A percentile compares a stretch with the other conserved stretches of the same genome.
Evolutionary conservation across 1,140 invertebrate species (phyloP).

Genomic region (Varroa destructor): DNA sequence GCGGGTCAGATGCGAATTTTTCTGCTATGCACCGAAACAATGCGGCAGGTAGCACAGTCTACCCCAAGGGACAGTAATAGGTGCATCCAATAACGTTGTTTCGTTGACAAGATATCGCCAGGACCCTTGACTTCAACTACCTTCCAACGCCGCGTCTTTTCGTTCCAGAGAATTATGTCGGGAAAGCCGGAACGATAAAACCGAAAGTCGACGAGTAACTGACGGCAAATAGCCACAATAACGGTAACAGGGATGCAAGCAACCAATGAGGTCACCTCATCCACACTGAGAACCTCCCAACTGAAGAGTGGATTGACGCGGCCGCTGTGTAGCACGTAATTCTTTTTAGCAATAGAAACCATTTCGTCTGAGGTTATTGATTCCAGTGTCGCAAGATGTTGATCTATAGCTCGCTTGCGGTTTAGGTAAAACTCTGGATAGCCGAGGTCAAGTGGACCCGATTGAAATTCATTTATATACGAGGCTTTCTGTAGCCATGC

Average conservation of each 20-base stretch:
- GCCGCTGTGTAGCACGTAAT: not conserved
- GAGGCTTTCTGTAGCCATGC: not conserved
- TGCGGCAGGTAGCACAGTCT: slow-evolving; percentile 9
- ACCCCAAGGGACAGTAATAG: slow-evolving; percentile 7
- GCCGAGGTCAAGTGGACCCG: slow-evolving; percentile 9
- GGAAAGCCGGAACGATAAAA: slow-evolving; percentile 25
- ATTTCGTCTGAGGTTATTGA: not conserved
- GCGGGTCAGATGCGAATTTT: not conserved
- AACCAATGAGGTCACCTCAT: not conserved
- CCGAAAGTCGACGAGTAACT: not conserved
- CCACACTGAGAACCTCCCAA: slow-evolving; percentile 5
- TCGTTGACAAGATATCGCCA: slow-evolving; percentile 4
- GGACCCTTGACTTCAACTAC: slow-evolving; percentile 19
- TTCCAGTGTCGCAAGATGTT: not conserved
- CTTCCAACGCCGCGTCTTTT: not conserved
- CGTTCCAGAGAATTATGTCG: slow-evolving; percentile 6
- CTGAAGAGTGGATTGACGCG: slow-evolving; percentile 20
- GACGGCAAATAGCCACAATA: slow-evolving; percentile 12
- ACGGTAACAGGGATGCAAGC: not conserved
- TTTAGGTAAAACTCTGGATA: slow-evolving; percentile 22
- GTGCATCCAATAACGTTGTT: slow-evolving; percentile 24
- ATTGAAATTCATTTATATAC: slow-evolving; percentile 20
- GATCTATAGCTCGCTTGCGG: not conserved
- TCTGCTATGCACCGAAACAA: slow-evolving; percentile 11
- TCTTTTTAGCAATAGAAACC: not conserved